These are phyloP conservation scores for Melipona beecheii DNA, from an alignment of 2,888 invertebrate species.

Conservation along the genomic window DNA sequence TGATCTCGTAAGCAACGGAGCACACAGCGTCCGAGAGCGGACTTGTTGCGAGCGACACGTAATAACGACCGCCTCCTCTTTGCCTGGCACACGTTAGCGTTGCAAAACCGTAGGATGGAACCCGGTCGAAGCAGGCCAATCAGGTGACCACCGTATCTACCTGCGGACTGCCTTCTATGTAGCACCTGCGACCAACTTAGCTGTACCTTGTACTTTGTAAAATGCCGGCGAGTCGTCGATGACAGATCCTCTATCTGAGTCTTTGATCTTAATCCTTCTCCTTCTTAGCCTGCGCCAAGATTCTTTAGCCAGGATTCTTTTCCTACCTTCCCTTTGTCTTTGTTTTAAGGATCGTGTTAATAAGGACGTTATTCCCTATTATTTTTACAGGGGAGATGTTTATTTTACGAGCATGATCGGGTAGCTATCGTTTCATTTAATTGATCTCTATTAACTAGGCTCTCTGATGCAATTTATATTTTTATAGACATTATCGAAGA, in stretches of 20 bases:
- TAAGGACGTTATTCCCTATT: no score
- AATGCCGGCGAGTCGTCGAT: slow-evolving; percentile 74
- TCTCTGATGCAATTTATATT: no score
- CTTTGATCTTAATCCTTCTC: slow-evolving; percentile 5
- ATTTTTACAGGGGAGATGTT: no score
- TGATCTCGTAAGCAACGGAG: slow-evolving; percentile 40
- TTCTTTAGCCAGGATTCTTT: no score
- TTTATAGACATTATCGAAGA: no score
- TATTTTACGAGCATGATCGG: no score
- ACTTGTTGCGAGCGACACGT: slow-evolving; percentile 73
- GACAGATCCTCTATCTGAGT: slow-evolving; percentile 58
- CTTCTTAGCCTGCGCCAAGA: slow-evolving; percentile 14
- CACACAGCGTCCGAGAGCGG: slow-evolving; percentile 66
- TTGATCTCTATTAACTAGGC: no score
- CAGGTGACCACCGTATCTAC: slow-evolving; percentile 81
- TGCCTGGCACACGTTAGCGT: slow-evolving; percentile 66
- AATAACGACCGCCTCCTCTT: slow-evolving; percentile 76
- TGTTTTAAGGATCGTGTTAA: no score
- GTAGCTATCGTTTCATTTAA: no score
- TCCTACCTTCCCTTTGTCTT: neutral
- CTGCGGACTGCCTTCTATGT: slow-evolving; percentile 79
- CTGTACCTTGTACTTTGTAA: slow-evolving; percentile 75
- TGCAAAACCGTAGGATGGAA: slow-evolving; percentile 79
- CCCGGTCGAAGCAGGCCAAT: slow-evolving; percentile 80
- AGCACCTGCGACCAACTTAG: slow-evolving; percentile 79